These are phyloP conservation scores for Poecile montanus DNA, from an alignment of 2,797 vertebrate genomes.

Conservation along the genomic window DNA sequence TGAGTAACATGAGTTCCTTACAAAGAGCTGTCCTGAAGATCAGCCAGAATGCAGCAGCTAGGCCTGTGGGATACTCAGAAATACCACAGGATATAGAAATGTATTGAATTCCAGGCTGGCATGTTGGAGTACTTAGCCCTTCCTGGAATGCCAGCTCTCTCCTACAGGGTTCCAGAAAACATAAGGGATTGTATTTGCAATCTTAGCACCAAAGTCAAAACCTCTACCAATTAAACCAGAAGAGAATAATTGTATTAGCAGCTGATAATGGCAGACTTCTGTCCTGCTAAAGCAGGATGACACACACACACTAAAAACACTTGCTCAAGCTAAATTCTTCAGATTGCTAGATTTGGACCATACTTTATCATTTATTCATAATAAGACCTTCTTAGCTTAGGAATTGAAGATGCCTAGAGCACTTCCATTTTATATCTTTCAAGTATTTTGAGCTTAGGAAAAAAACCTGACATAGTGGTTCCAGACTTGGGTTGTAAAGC, in stretches of 20 bases:
- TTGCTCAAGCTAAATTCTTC: slow-evolving; percentile 24
- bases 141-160: background rate
- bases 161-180: background rate
- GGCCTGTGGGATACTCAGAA: background rate
- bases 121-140: background rate
- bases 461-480: background rate
- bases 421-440: background rate
- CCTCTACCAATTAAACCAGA: slow-evolving; percentile 6
- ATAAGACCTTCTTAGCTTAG: background rate
- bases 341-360: background rate
- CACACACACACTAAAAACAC: background rate
- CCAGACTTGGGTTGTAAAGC: background rate
- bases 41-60: background rate
- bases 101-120: background rate
- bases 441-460: background rate
- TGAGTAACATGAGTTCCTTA: background rate
- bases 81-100: background rate
- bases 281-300: slow-evolving; percentile 1
- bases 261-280: background rate
- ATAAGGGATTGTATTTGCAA: background rate
- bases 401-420: background rate
- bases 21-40: background rate
- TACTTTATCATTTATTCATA: slow-evolving; percentile 12
- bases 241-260: slow-evolving; percentile 12
- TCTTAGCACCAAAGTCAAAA: background rate